Conservation (phyloP, 2,113 vertebrate genomes). For the Rissa tridactyla region DNA sequence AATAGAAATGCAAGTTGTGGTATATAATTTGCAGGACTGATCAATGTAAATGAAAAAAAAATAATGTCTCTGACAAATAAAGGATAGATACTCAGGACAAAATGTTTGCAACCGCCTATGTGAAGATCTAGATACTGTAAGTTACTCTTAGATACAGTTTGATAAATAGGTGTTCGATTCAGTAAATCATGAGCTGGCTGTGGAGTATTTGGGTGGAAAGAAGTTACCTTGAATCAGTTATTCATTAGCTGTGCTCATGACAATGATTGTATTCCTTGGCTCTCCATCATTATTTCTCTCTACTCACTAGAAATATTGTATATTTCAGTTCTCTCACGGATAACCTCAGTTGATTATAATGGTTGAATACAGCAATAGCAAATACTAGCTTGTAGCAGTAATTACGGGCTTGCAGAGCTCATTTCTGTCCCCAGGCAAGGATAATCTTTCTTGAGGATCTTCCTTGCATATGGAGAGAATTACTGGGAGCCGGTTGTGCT, state of each 20-base stretch:
- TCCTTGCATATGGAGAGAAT: background rate
- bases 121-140: background rate
- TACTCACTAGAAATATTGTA: background rate
- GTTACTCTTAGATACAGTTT: background rate
- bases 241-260: background rate
- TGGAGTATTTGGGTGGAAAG: background rate
- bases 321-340: background rate
- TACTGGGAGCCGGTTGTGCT: background rate
- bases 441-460: background rate
- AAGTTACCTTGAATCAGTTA: background rate
- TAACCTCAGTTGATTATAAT: background rate
- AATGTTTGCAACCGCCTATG: background rate
- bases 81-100: background rate
- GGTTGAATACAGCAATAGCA: background rate
- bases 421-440: background rate
- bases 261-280: background rate
- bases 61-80: background rate
- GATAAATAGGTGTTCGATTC: background rate
- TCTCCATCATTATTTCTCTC: background rate
- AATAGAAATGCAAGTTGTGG: background rate
- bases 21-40: background rate
- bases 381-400: background rate
- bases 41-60: background rate
- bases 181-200: background rate
- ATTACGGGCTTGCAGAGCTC: background rate